phyloP scores from a whole-genome alignment of 2,797 vertebrate species.

The Xenentodon cancila region DNA sequence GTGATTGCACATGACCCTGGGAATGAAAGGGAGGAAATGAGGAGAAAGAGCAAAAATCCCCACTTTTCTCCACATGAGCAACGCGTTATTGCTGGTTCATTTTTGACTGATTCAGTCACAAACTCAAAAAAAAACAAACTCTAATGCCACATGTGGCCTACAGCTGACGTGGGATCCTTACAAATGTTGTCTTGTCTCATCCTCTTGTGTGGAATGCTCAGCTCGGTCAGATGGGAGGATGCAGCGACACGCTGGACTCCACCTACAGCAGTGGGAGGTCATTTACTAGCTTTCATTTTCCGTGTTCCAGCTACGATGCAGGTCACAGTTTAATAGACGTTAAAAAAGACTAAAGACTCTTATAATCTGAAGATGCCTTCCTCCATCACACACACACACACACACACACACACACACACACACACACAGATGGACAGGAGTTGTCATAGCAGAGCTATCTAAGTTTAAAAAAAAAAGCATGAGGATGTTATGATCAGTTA shows the following conservation, averaged over 20 bases:
- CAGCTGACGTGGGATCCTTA: conserved; percentile 21
- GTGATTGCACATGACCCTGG: conserved; percentile 94
- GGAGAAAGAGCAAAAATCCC: conserved; percentile 64
- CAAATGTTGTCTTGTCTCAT: conserved; percentile 31
- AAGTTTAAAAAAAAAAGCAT: conserved; percentile 41
- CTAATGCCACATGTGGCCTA: conserved; percentile 40
- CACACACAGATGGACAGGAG: conserved; percentile 35
- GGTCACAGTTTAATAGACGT: conserved; percentile 47
- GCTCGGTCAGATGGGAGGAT: conserved; percentile 68
- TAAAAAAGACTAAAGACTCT: conserved; percentile 27
- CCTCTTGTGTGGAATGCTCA: conserved; percentile 71
- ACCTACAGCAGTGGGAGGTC: conserved; percentile 24
- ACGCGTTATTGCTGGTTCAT: conserved; percentile 94
- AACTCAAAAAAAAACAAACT: conserved; percentile 45
- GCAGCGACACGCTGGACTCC: conserved; percentile 39
- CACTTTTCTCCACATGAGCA: conserved; percentile 66
- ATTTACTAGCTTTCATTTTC: conserved; percentile 21
- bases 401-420: conserved; percentile 15
- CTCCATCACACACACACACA: neutral
- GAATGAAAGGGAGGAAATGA: conserved; percentile 82
- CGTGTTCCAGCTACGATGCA: conserved; percentile 30
- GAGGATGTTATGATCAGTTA: conserved; percentile 23
- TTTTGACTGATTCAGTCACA: conserved; percentile 74
- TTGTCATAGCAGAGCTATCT: conserved; percentile 18
- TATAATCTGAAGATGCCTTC: conserved; percentile 30